Conservation (phyloP, 2,888 invertebrate genomes). For the Uloborus plumipes region DNA sequence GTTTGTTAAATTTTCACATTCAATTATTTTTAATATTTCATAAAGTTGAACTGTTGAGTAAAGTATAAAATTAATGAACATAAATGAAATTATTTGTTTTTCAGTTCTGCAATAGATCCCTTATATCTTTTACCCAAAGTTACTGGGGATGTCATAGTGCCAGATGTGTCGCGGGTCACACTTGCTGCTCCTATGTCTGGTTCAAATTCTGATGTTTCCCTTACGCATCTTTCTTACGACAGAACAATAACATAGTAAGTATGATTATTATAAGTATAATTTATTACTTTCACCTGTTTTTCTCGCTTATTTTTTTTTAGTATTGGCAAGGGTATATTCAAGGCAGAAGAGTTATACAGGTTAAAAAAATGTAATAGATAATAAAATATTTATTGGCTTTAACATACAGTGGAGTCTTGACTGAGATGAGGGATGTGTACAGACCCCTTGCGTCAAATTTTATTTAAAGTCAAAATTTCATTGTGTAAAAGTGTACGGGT, state of each 20-base stretch:
- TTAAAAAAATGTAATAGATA: too few species aligned
- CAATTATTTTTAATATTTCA: neutral
- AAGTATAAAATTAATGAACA: neutral
- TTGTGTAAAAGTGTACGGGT: too few species aligned
- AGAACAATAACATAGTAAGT: constrained; percentile 56
- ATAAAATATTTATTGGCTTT: too few species aligned
- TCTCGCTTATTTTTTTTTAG: too few species aligned
- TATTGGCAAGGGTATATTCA: too few species aligned
- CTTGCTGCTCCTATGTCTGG: constrained; percentile 13
- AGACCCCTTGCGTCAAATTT: too few species aligned
- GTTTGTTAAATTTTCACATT: neutral
- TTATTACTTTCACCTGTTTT: too few species aligned
- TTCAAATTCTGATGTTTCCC: constrained; percentile 10
- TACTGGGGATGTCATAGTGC: constrained; percentile 33
- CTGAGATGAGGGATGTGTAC: too few species aligned
- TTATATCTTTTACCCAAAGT: constrained; percentile 45
- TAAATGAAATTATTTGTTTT: constrained; percentile 19
- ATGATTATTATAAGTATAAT: neutral
- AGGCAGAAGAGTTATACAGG: too few species aligned
- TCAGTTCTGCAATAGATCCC: constrained; percentile 36
- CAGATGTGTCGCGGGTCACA: constrained; percentile 62
- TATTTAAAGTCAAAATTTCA: too few species aligned
- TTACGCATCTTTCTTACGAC: constrained; percentile 24
- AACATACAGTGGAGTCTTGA: too few species aligned
- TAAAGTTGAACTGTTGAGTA: neutral